These are phyloP conservation scores for Acanthochromis polyacanthus DNA, from an alignment of 2,113 vertebrate species.

Conservation along the genomic window DNA sequence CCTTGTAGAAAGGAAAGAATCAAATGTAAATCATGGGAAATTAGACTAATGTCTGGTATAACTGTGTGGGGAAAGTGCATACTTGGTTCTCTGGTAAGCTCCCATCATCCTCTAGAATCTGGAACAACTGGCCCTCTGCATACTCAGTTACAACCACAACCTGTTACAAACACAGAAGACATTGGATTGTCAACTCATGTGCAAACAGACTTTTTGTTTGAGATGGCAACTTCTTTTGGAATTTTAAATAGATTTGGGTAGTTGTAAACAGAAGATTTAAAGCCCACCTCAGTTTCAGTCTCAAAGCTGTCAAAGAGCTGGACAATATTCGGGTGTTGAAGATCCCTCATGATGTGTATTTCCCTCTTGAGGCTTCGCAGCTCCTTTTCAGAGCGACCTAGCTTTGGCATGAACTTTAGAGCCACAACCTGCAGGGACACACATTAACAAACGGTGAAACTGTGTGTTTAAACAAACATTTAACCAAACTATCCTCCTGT, in stretches of 20 bases:
- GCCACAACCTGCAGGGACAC: conserved; percentile 89
- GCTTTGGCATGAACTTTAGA: conserved; percentile 96
- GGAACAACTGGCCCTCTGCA: conserved; percentile 95
- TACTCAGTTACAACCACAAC: conserved; percentile 98
- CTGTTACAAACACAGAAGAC: conserved; percentile 75
- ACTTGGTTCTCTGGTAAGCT: conserved; percentile 93
- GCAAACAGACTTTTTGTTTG: neutral
- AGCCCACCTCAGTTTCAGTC: conserved; percentile 90
- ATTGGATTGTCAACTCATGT: neutral
- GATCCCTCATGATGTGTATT: conserved; percentile 94
- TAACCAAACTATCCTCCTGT: accelerated
- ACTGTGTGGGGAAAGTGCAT: neutral
- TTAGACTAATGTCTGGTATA: neutral
- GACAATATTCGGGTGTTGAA: conserved; percentile 94
- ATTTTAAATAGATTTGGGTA: neutral
- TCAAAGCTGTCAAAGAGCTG: conserved; percentile 96
- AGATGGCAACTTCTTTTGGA: no score
- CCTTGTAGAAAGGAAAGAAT: conserved; percentile 75
- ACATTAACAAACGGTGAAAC: neutral
- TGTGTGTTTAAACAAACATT: neutral
- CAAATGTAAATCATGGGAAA: neutral
- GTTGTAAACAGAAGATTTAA: neutral
- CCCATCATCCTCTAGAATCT: conserved; percentile 95
- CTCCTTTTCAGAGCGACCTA: conserved; percentile 93
- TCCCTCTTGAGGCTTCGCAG: conserved; percentile 91